A percentile compares a stretch with the other conserved stretches of the same genome.
Evolutionary conservation across 2,797 vertebrate species (phyloP).

Genomic region (Pseudochromis fuscus): DNA sequence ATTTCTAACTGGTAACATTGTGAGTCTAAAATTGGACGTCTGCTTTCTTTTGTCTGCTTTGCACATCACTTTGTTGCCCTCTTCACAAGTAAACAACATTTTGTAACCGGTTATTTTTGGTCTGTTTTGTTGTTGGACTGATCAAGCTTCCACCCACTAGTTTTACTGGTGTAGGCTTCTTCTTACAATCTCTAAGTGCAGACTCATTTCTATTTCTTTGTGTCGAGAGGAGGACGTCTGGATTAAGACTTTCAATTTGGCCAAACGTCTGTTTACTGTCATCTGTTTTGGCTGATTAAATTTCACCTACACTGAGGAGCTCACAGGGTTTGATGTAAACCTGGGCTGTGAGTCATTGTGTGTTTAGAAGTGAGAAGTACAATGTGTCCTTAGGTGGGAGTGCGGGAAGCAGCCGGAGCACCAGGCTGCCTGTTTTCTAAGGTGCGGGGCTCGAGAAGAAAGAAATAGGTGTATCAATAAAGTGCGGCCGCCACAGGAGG

Average conservation of each 20-base stretch:
- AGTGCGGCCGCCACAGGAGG: constrained; percentile 75
- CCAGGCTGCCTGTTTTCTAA: constrained; percentile 48
- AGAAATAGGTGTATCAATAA: constrained; percentile 82
- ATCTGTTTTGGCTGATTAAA: constrained; percentile 2
- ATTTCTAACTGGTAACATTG: constrained; percentile 38
- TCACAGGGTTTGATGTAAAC: constrained; percentile 19
- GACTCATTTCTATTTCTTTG: constrained; percentile 10
- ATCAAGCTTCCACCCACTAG: not conserved
- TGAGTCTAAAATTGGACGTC: not conserved
- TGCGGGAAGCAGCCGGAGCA: constrained; percentile 52
- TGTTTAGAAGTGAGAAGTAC: constrained; percentile 59
- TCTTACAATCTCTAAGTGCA: not conserved
- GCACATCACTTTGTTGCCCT: not conserved
- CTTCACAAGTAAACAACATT: not conserved
- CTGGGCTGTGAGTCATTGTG: constrained; percentile 54
- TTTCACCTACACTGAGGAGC: constrained; percentile 15
- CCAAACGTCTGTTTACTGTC: constrained; percentile 1
- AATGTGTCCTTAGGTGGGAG: constrained; percentile 56
- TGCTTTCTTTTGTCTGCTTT: not conserved
- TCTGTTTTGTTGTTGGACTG: not conserved
- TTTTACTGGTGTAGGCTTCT: not conserved
- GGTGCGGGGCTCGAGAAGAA: constrained; percentile 56
- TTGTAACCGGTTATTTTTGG: not conserved
- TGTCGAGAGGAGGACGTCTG: not conserved
- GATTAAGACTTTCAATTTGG: constrained; percentile 13